Conservation (phyloP, 1,140 invertebrate genomes). For the Planococcus citri region DNA sequence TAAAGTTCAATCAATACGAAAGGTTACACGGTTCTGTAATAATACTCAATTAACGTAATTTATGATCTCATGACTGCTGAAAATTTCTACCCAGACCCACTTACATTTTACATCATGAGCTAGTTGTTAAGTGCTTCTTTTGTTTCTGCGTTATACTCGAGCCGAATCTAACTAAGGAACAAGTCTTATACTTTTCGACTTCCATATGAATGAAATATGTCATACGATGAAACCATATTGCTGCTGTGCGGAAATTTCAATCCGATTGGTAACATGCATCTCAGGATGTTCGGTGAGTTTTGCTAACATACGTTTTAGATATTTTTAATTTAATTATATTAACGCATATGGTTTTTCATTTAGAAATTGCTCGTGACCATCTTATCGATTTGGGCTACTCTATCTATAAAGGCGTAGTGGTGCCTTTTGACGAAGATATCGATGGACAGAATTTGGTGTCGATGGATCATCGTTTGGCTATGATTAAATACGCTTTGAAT, state of each 20-base stretch:
- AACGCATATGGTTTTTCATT: constrained; percentile 30
- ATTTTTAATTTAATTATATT: background rate
- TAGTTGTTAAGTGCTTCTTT: too few relatives aligned
- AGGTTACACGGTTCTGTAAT: too few relatives aligned
- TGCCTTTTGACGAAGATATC: constrained; percentile 86
- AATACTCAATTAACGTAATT: too few relatives aligned
- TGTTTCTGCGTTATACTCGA: too few relatives aligned
- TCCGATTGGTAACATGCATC: constrained; percentile 94
- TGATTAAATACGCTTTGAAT: constrained; percentile 65
- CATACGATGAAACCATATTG: constrained; percentile 57
- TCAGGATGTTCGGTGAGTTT: constrained; percentile 86
- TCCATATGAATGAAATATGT: constrained; percentile 29
- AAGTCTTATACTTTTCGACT: background rate
- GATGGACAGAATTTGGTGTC: constrained; percentile 70
- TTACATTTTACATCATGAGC: too few relatives aligned
- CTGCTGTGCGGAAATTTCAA: constrained; percentile 92
- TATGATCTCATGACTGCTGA: too few relatives aligned
- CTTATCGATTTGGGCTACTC: constrained; percentile 58
- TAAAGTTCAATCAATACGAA: too few relatives aligned
- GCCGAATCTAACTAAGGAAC: too few relatives aligned
- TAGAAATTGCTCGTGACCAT: constrained; percentile 84
- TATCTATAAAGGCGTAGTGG: constrained; percentile 82
- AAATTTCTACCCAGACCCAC: too few relatives aligned
- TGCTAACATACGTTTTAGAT: background rate
- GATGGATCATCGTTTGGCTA: constrained; percentile 62